Evolutionary conservation across 2,888 invertebrate species (phyloP).

Genomic region (Sycophila texana): DNA sequence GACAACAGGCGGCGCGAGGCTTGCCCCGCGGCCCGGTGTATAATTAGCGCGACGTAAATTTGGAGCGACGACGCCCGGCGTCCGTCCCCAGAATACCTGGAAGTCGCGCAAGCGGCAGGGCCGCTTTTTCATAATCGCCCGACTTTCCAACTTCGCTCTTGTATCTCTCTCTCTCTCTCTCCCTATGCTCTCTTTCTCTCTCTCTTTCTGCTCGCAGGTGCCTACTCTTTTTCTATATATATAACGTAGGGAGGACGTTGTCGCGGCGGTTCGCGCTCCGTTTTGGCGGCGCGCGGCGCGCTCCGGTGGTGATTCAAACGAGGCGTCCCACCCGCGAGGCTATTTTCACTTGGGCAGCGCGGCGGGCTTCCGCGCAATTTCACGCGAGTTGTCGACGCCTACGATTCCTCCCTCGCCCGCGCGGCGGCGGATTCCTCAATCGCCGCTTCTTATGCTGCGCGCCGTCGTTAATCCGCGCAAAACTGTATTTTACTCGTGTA

Average conservation of each 20-base stretch:
- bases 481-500: too few relatives aligned
- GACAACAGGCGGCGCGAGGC: conserved; percentile 46
- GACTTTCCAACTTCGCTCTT: conserved; percentile 17
- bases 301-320: conserved; percentile 10
- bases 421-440: not conserved
- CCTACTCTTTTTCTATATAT: not conserved
- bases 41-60: conserved; percentile 69
- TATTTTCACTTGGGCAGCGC: conserved; percentile 35
- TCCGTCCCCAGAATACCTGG: conserved; percentile 63
- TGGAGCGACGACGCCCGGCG: conserved; percentile 61
- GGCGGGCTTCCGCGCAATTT: conserved; percentile 14
- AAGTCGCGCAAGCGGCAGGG: conserved; percentile 58
- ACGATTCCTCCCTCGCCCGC: not conserved
- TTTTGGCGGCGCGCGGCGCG: not conserved
- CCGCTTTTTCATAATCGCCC: conserved; percentile 53
- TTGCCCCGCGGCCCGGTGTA: conserved; percentile 55
- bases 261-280: conserved; percentile 24
- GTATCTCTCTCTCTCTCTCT: not conserved
- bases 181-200: not conserved
- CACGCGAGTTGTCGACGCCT: not conserved
- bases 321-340: not conserved
- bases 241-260: not conserved
- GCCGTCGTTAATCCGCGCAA: too few relatives aligned
- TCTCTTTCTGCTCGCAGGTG: not conserved
- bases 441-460: too few relatives aligned